Evolutionary conservation across 2,113 vertebrate species (phyloP), one percentile per base, ranked within the genome.

Genomic region (Marcusenius ussheri): DNA sequence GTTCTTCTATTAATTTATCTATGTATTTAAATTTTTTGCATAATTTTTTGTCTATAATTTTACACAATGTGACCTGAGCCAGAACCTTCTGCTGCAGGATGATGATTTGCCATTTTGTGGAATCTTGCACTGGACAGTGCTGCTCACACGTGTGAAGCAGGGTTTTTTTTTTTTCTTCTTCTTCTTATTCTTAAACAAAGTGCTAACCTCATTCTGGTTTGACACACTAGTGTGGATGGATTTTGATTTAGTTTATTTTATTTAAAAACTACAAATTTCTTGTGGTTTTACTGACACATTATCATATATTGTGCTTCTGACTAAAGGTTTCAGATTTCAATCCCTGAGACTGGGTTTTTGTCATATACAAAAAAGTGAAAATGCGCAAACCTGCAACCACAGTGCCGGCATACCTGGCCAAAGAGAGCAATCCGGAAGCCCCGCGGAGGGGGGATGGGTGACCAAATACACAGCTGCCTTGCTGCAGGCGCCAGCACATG

Each of bases 361-460:
- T 77, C 5, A 6, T 7, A 5, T 13, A 19, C 31, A 39, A 80
- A 70, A 70, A 9, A 27, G 62, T 66, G 62, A 27, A 66, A 77
- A 77, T 77, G 35, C 77, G 17, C 86, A 83, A 89, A 91, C 92
- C 91, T 94, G 88, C 89, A 94, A 94, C 93, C 93, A 93, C 93
- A 92, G 87, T 93, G 92, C 92, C 91, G 92, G 90, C 86, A 88
- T 94, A 93, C 94, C 94, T 94, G 94, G 95, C 94, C 93, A 94
- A 92, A 93, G 93, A 91, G 89, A 92, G 93, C 92, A 92, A 92
- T 83, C 88, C 91, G 94, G 95, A 96, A 96, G 90, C 95, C 95
- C 95, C 94, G 88, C 91, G 66, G 91, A 85, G 31, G 86, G 39
- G 53, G 45, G 88, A n/a, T 13, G 58, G n/a, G 62, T 74, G 62